These are phyloP conservation scores for Nibea coibor DNA, from an alignment of 2,113 vertebrate genomes.

Conservation along the genomic window DNA sequence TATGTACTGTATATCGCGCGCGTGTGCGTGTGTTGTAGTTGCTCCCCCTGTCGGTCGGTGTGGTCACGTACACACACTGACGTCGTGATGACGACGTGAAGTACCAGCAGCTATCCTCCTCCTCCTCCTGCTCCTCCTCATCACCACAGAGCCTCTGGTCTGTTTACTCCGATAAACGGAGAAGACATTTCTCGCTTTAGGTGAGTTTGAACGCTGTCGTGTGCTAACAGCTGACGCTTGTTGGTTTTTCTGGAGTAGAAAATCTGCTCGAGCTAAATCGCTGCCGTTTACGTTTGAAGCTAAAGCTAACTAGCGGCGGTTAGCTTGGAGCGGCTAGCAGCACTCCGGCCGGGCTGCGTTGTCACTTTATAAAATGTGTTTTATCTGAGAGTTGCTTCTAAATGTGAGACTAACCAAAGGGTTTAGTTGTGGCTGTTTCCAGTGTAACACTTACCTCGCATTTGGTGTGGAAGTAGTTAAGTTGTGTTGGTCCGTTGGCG, in stretches of 20 bases:
- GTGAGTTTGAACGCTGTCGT: conserved; percentile 50
- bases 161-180: conserved; percentile 48
- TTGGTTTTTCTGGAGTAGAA: background rate
- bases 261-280: rapidly evolving
- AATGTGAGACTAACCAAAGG: rapidly evolving
- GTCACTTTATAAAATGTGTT: rapidly evolving
- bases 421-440: rapidly evolving
- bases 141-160: background rate
- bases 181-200: conserved; percentile 29
- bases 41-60: conserved; percentile 42
- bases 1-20: too few species aligned
- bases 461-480: background rate
- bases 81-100: conserved; percentile 30
- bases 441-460: rapidly evolving
- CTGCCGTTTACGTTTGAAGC: background rate
- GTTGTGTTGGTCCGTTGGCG: background rate
- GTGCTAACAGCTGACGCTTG: rapidly evolving
- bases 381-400: rapidly evolving
- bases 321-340: conserved; percentile 17
- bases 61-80: background rate
- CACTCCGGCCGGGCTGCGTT: background rate
- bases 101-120: background rate
- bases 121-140: conserved; percentile 17
- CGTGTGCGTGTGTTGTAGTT: background rate
- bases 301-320: conserved; percentile 14